Base-by-base conservation (phyloP, 2,888 invertebrate genomes). In the Tetrapedia diversipes region DNA sequence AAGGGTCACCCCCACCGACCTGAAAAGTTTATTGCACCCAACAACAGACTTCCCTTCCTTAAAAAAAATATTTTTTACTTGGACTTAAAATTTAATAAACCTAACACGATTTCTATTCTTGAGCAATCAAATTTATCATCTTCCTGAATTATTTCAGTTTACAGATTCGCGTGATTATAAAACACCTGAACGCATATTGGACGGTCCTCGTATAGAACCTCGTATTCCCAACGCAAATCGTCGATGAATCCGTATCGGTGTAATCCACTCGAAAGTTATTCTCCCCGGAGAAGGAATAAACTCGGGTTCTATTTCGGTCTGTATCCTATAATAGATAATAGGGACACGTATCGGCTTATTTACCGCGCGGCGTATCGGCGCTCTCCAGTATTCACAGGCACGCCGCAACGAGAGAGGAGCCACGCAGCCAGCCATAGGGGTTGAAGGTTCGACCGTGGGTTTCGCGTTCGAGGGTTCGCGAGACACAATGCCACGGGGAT, bases 401-500 rank as follows among this genome's bases (percentile, higher is more conserved):
- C 6, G 51, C 32, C 29, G 24, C 4, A 16, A 19, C 22, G 22
- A 24, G 53, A 6, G 14, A 39, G 7, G 47, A 32, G 57, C 24
- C 39, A n/a, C 24, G 34, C 19, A n/a, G 39, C 8, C 39, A 24
- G 32, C n/a, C n/a, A n/a, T n/a, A n/a, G 22, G 65, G 75, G 74
- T 75, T 54, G 75, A 60, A 76, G 76, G 76, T 74, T 74, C 61
- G 54, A 49, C 43, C 19, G 47, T 60, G 76, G 69, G 49, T 49
- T 66, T 45, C 49, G 69, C 60, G 56, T 61, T 56, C 64, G 63
- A 63, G 51, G 47, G 75, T 37, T 63, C 54, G 53, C 61, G 71
- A 59, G 66, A 80, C 75, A 83, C 83, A 83, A 83, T 83, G 75
- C 82, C 70, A 71, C 45, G 70, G 74, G n/a, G 54, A 57, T 64